These are phyloP conservation scores for Syngnathus acus DNA, from an alignment of 2,797 vertebrate species.

Conservation along the genomic window DNA sequence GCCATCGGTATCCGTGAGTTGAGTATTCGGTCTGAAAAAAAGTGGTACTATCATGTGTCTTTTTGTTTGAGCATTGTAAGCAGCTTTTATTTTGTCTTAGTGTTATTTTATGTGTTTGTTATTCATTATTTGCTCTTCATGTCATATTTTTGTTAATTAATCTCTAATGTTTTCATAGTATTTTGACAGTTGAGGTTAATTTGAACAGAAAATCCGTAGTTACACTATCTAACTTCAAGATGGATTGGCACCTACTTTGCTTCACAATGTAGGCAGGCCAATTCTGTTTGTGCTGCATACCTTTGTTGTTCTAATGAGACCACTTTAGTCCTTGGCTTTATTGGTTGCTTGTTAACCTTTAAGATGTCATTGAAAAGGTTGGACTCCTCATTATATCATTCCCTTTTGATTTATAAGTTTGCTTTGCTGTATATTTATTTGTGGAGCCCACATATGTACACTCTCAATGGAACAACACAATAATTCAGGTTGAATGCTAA, in stretches of 20 bases:
- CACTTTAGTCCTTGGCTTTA: constrained; percentile 27
- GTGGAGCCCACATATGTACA: background rate
- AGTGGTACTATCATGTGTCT: background rate
- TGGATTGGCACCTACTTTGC: background rate
- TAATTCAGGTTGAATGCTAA: background rate
- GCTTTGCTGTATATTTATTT: constrained; percentile 11
- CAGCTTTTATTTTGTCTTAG: background rate
- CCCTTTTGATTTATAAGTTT: constrained; percentile 27
- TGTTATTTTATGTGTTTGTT: background rate
- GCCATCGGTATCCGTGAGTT: too few relatives aligned
- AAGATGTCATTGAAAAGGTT: constrained; percentile 60
- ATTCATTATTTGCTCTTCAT: background rate
- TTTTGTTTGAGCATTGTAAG: background rate
- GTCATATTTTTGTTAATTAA: too few relatives aligned
- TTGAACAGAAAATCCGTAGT: background rate
- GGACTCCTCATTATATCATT: constrained; percentile 35
- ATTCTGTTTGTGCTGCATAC: background rate
- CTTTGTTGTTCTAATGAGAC: background rate
- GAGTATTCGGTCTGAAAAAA: too few relatives aligned
- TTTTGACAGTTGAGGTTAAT: background rate
- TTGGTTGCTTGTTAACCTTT: constrained; percentile 24
- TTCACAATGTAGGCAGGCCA: background rate
- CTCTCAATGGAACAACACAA: background rate
- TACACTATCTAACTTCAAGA: background rate
- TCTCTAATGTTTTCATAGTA: background rate